Conservation (phyloP, 2,888 invertebrate genomes). For the Parnassius mnemosyne region DNA sequence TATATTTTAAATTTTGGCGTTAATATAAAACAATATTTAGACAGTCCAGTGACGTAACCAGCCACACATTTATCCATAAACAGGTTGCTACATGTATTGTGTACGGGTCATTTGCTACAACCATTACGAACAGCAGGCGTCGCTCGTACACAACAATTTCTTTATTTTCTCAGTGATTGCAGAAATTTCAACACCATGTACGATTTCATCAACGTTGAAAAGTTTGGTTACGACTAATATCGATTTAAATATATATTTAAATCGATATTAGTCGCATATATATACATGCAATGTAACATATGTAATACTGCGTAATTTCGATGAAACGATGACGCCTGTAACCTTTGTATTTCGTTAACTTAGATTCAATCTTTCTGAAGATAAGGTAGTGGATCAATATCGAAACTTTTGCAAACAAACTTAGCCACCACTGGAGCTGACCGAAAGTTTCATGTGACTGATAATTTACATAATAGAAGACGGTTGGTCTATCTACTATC, state of each 20-base stretch:
- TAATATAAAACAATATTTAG: too few relatives aligned
- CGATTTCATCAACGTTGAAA: slow-evolving; percentile 20
- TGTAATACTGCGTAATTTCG: too few relatives aligned
- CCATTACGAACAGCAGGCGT: slow-evolving; percentile 64
- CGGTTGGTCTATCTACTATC: slow-evolving; percentile 75
- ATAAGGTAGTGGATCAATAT: slow-evolving; percentile 67
- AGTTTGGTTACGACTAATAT: too few relatives aligned
- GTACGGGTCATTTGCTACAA: slow-evolving; percentile 57
- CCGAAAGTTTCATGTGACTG: slow-evolving; percentile 72
- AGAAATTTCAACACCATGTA: slow-evolving; percentile 38
- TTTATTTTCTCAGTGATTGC: slow-evolving; percentile 49
- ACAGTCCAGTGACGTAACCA: background rate
- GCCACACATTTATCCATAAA: slow-evolving; percentile 34
- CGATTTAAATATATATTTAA: too few relatives aligned
- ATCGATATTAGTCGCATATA: too few relatives aligned
- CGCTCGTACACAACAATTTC: slow-evolving; percentile 52
- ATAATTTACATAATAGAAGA: slow-evolving; percentile 80
- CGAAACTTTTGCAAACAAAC: slow-evolving; percentile 68
- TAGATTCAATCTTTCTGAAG: slow-evolving; percentile 55
- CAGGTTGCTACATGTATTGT: slow-evolving; percentile 50
- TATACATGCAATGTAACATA: too few relatives aligned
- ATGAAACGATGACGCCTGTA: slow-evolving; percentile 24
- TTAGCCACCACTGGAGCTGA: slow-evolving; percentile 67
- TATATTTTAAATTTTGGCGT: too few relatives aligned
- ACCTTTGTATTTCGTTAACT: slow-evolving; percentile 45